Percentiles rank a stretch among this genome's conserved stretches.
Conservation (phyloP, 2,113 vertebrate genomes). For the Colaptes auratus region DNA sequence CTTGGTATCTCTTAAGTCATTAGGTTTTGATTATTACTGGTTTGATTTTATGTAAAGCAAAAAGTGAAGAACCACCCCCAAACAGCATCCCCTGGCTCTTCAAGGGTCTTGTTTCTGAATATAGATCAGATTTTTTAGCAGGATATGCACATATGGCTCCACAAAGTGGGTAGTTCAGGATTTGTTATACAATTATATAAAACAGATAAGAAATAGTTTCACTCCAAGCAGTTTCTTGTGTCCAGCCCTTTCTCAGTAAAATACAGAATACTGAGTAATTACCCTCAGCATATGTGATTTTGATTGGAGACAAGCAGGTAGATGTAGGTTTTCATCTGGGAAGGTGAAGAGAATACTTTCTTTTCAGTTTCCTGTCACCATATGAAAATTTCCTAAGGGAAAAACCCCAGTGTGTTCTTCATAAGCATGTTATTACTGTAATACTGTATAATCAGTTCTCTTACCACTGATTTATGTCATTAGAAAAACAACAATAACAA, state of each 20-base stretch:
- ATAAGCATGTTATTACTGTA: not conserved
- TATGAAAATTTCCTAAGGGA: not conserved
- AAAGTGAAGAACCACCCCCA: not conserved
- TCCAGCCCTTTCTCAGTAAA: not conserved
- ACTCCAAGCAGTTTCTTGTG: not conserved
- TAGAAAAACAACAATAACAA: not conserved
- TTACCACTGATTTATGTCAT: not conserved
- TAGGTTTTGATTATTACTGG: not conserved
- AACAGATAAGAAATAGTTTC: not conserved
- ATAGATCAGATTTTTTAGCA: not conserved
- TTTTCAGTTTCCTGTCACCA: not conserved
- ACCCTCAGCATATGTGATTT: not conserved
- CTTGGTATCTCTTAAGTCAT: not conserved
- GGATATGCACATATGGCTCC: not conserved
- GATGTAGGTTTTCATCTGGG: not conserved
- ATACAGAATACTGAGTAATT: not conserved
- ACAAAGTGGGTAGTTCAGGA: not conserved
- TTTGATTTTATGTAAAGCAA: not conserved
- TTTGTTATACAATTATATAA: not conserved
- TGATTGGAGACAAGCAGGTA: not conserved
- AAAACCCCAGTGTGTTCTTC: not conserved
- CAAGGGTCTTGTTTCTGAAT: not conserved
- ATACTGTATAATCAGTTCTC: not conserved
- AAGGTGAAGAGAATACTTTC: not conserved
- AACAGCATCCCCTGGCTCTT: not conserved